Evolutionary conservation across 2,888 invertebrate genomes (phyloP).

Genomic region (Belgica antarctica): DNA sequence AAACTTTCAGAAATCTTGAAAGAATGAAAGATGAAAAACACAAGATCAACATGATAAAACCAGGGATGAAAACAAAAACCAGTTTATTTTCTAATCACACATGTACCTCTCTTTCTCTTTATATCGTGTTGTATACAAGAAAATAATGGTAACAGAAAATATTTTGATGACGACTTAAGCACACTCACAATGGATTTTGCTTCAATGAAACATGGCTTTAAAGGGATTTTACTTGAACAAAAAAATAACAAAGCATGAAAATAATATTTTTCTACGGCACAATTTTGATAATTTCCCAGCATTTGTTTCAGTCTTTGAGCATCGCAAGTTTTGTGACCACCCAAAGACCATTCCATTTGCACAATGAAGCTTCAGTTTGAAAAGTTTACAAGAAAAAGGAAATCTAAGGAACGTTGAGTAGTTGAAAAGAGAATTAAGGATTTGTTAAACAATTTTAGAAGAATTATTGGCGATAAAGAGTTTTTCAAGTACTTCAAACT

Average conservation of each 20-base stretch:
- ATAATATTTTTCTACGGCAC: conserved; percentile 26
- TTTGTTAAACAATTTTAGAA: background rate
- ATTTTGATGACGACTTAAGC: conserved; percentile 2
- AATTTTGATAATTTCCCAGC: conserved; percentile 22
- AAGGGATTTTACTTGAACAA: conserved; percentile 19
- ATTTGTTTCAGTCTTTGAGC: too few relatives aligned
- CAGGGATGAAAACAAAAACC: conserved; percentile 28
- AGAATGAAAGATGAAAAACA: conserved; percentile 33
- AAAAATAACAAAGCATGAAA: too few relatives aligned
- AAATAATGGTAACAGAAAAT: conserved; percentile 3
- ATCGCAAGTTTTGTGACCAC: too few relatives aligned
- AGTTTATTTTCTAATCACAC: conserved; percentile 42
- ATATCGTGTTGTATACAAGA: conserved; percentile 23
- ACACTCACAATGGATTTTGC: conserved; percentile 21
- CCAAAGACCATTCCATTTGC: too few relatives aligned
- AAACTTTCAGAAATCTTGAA: background rate
- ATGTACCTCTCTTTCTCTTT: conserved; percentile 44
- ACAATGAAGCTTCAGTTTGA: background rate
- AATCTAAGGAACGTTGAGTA: background rate
- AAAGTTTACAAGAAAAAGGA: background rate
- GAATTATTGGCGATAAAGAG: conserved; percentile 3
- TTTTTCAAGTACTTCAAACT: conserved; percentile 9
- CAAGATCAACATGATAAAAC: conserved; percentile 27
- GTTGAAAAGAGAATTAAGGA: background rate
- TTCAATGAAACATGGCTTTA: conserved; percentile 40